A percentile compares a stretch with the other conserved stretches of the same genome.
Evolutionary conservation across 2,888 invertebrate genomes (phyloP).

Genomic region (Blastobasis lacticolella): DNA sequence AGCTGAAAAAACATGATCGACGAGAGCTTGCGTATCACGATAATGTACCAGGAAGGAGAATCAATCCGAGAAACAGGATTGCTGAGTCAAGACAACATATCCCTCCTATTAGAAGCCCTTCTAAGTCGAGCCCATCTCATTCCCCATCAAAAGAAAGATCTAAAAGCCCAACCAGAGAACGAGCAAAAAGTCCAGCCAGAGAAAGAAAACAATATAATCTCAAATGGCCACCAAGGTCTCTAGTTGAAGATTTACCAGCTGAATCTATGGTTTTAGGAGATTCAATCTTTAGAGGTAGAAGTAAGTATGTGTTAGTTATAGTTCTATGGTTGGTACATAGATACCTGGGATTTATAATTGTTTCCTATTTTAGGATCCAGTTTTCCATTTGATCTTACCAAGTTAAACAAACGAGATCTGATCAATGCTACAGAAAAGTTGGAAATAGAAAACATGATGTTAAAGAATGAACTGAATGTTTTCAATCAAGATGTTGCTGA

Average conservation of each 20-base stretch:
- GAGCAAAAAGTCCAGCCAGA: background rate
- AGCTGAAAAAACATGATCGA: constrained; percentile 30
- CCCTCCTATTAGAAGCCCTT: constrained; percentile 27
- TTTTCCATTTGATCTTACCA: constrained; percentile 43
- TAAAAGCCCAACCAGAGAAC: background rate
- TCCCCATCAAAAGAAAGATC: no score
- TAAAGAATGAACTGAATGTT: constrained; percentile 62
- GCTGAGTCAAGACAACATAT: constrained; percentile 23
- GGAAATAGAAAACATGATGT: constrained; percentile 61
- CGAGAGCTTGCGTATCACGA: background rate
- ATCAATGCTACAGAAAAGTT: constrained; percentile 50
- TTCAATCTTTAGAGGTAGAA: constrained; percentile 23
- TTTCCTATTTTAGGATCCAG: constrained; percentile 38
- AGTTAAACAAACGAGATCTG: constrained; percentile 28
- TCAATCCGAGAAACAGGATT: no score
- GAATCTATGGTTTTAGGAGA: constrained; percentile 26
- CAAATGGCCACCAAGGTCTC: constrained; percentile 36
- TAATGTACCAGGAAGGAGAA: no score
- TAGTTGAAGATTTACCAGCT: constrained; percentile 35
- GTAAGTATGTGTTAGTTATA: constrained; percentile 29
- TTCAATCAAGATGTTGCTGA: constrained; percentile 53
- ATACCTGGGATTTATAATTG: background rate
- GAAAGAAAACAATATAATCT: constrained; percentile 21
- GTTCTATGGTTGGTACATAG: background rate
- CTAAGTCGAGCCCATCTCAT: constrained; percentile 20